These are phyloP conservation scores for Poecilia wingei DNA, from an alignment of 2,797 vertebrate species.

Conservation along the genomic window DNA sequence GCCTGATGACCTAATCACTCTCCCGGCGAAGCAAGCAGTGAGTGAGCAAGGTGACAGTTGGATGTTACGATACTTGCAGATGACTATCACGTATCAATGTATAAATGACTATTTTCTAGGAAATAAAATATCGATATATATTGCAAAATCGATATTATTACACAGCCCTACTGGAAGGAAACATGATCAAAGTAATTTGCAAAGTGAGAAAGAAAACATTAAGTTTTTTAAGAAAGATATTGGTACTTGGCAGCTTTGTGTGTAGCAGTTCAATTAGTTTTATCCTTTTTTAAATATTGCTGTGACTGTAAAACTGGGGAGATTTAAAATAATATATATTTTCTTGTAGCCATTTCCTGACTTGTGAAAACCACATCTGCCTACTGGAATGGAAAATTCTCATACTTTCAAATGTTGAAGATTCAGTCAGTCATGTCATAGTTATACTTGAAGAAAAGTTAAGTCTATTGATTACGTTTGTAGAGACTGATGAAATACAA, in stretches of 20 bases:
- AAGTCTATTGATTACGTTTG: not conserved
- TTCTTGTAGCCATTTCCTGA: not conserved
- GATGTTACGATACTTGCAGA: too few species aligned
- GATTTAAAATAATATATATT: not conserved
- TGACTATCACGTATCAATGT: too few species aligned
- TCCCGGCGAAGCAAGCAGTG: too few species aligned
- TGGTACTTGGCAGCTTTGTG: not conserved
- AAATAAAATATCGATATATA: too few species aligned
- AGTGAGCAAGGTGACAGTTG: too few species aligned
- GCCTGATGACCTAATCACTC: too few species aligned
- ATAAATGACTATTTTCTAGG: too few species aligned
- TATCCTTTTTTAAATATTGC: not conserved
- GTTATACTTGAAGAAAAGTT: not conserved
- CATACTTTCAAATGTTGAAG: not conserved
- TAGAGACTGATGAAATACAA: not conserved
- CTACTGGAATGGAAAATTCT: not conserved
- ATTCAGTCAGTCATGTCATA: not conserved
- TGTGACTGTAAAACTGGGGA: not conserved
- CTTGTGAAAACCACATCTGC: not conserved
- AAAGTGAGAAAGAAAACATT: not conserved
- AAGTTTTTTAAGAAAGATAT: not conserved
- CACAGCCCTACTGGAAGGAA: not conserved
- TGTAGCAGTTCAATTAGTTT: not conserved
- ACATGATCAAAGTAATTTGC: not conserved
- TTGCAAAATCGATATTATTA: too few species aligned